Percentiles rank a stretch among this genome's conserved stretches.
Evolutionary conservation across 2,797 vertebrate genomes (phyloP).

Genomic region (Sebastes itinus): DNA sequence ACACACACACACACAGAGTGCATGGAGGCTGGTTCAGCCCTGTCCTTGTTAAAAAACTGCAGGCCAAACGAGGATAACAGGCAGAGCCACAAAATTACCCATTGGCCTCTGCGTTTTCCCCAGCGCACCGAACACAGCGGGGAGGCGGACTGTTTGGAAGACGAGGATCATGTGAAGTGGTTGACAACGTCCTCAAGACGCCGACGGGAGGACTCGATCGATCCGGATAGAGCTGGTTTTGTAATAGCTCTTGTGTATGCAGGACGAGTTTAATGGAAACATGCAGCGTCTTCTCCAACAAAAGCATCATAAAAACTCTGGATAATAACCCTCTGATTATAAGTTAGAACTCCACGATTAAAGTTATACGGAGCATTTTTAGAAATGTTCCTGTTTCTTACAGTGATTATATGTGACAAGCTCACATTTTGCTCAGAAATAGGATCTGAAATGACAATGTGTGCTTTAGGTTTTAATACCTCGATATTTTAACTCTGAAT

Average conservation of each 20-base stretch:
- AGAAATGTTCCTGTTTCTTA: background rate
- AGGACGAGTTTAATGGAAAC: slow-evolving; percentile 7
- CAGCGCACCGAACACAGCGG: background rate
- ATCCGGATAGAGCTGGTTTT: slow-evolving; percentile 25
- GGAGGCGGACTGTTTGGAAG: slow-evolving; percentile 22
- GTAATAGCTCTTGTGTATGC: background rate
- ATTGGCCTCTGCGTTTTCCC: slow-evolving; percentile 19
- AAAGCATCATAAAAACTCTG: background rate
- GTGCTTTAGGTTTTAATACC: background rate
- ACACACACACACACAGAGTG: background rate
- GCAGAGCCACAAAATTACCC: slow-evolving; percentile 56
- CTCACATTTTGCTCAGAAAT: background rate
- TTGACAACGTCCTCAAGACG: slow-evolving; percentile 6
- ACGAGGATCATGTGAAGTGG: slow-evolving; percentile 40
- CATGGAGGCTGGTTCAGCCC: slow-evolving; percentile 3
- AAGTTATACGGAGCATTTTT: background rate
- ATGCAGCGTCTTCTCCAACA: slow-evolving; percentile 10
- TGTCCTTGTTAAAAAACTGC: background rate
- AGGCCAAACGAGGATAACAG: slow-evolving; percentile 55
- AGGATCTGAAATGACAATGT: background rate
- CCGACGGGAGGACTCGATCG: slow-evolving; percentile 7
- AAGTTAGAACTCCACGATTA: background rate
- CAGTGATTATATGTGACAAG: slow-evolving; percentile 18
- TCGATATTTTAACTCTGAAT: background rate
- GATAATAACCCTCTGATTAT: slow-evolving; percentile 26